These are phyloP conservation scores for Zaprionus davidi DNA, from an alignment of 1,140 invertebrate genomes.

Conservation along the genomic window DNA sequence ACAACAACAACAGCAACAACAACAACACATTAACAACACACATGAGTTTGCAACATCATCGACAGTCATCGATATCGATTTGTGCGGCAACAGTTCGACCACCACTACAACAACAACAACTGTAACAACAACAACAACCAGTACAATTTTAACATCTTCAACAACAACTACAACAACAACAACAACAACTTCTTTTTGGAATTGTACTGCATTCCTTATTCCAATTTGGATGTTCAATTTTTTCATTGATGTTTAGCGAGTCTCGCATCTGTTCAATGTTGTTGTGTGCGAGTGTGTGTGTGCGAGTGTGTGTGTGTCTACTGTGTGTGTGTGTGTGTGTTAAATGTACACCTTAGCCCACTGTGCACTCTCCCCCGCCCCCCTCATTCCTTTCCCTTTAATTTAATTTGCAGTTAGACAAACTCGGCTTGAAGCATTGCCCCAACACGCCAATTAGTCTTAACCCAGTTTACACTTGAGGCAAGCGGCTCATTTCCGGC, in stretches of 20 bases:
- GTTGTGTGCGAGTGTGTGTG: constrained; percentile 17
- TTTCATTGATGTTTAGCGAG: constrained; percentile 44
- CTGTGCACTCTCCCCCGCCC: constrained; percentile 7
- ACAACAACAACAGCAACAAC: constrained; percentile 29
- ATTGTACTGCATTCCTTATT: constrained; percentile 68
- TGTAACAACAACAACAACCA: constrained; percentile 31
- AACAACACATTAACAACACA: constrained; percentile 15
- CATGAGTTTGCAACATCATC: constrained; percentile 27
- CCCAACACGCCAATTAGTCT: constrained; percentile 81
- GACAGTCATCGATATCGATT: constrained; percentile 53
- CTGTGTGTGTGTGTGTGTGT: constrained; percentile 23
- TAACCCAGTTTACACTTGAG: constrained; percentile 81
- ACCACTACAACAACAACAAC: constrained; percentile 15
- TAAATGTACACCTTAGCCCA: constrained; percentile 35
- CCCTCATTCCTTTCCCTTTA: constrained; percentile 27
- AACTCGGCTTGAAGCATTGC: constrained; percentile 52
- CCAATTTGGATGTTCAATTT: constrained; percentile 64
- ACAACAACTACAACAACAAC: constrained; percentile 29
- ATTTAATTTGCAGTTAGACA: constrained; percentile 61
- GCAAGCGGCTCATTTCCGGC: constrained; percentile 80
- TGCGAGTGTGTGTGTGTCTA: constrained; percentile 3
- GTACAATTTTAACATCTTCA: constrained; percentile 32
- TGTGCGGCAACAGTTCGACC: constrained; percentile 47
- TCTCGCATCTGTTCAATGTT: constrained; percentile 50
- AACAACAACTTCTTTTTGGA: constrained; percentile 64